Evolutionary conservation across 2,797 vertebrate species (phyloP).

Genomic region (Tangara arthus): DNA sequence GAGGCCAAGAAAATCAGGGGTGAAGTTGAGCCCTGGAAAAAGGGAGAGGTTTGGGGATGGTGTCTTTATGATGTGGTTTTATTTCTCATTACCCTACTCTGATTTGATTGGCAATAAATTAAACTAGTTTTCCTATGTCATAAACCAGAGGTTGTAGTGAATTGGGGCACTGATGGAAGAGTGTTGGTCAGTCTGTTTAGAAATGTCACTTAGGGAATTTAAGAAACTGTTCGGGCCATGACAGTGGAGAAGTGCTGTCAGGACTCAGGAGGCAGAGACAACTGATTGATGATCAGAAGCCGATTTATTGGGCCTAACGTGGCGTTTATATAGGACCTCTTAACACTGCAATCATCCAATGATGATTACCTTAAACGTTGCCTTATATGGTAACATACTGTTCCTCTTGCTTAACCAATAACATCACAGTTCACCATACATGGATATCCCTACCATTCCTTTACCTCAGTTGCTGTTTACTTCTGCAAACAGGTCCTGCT

Average conservation of each 20-base stretch:
- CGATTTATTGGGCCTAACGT: neutral
- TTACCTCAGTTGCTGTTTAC: neutral
- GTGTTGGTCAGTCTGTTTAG: neutral
- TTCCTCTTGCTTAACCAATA: neutral
- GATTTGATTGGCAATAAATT: neutral
- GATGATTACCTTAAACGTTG: neutral
- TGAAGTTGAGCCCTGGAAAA: neutral
- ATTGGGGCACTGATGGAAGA: neutral
- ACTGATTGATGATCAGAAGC: neutral
- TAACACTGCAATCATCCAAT: neutral
- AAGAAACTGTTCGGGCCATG: neutral
- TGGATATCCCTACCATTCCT: neutral
- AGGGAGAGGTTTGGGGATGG: accelerated
- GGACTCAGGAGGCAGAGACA: neutral
- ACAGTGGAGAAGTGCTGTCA: neutral
- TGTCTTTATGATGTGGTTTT: neutral
- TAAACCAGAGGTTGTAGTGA: neutral
- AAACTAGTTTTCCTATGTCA: neutral
- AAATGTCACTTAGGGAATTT: neutral
- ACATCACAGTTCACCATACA: no score
- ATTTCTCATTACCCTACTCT: neutral
- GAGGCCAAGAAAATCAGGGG: neutral
- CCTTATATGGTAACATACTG: neutral
- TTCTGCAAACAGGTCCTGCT: neutral
- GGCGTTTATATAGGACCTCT: neutral